Base-by-base conservation (phyloP, 64 coral and sea anemone species). In the Stichodactyla helianthus region DNA sequence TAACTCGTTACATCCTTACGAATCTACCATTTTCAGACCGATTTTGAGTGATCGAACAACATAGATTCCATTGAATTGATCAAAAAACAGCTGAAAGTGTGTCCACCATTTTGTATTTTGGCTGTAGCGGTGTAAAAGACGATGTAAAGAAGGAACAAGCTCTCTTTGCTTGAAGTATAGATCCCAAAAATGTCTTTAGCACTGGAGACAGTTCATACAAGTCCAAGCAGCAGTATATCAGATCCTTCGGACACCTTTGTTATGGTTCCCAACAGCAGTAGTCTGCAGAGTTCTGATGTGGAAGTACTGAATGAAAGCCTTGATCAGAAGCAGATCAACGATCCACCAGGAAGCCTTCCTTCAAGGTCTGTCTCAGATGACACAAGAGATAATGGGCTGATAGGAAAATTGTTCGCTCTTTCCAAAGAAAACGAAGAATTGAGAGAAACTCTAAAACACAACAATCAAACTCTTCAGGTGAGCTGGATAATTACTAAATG, bases 361-460 rank as follows among this genome's bases (percentile, higher is more conserved):
- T 17, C 79, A 20, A 57, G 18, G 22, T n/a, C 22, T 74, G 68
- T 13, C 25, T 74, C 25, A 27, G 23, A 74, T 11, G 23, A 31
- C 20, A 5, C 68, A 3, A 81, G n/a, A 81, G 78, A 90, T 15
- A 20, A 65, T 25, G 71, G 79, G 22, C 55, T 90, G 11, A 5
- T 79, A 1, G 82, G 85, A 19, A 55, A 83, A 20, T 53, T 91
- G 13, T 27, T 77, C 15, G 31, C 23, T 55, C 77, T 91, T 6
- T 17, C 52, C 2, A 87, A 87, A 65, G 90, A 91, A 86, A 91
- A 91, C 27, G 90, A 91, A 16, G 77, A 86, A 87, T 67, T 91
- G 11, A 91, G 86, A 71, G 84, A 59, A 35, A 79, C 84, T 10
- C 85, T 91, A 10, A 59, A 50, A 20, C 59, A 82, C 51, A 87